Conservation (phyloP, 2,797 vertebrate genomes). For the Rhincodon typus region DNA sequence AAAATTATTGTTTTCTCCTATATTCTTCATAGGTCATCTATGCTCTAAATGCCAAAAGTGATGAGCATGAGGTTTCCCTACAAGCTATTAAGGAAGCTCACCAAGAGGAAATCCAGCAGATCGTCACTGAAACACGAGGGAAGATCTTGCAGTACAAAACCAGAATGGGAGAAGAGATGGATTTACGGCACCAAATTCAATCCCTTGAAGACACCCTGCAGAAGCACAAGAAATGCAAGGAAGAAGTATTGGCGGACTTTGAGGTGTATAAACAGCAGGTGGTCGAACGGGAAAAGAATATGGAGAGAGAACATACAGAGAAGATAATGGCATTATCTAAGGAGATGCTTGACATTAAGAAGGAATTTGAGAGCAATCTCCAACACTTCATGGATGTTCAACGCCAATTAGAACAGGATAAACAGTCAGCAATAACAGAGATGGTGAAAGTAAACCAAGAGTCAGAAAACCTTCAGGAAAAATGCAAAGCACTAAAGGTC, state of each 20-base stretch:
- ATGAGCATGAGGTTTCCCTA: slow-evolving; percentile 77
- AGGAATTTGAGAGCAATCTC: slow-evolving; percentile 63
- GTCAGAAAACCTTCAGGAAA: slow-evolving; percentile 51
- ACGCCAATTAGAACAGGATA: slow-evolving; percentile 51
- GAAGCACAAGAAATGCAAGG: slow-evolving; percentile 69
- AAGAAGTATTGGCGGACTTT: slow-evolving; percentile 63
- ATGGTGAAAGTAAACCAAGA: slow-evolving; percentile 57
- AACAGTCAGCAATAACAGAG: slow-evolving; percentile 54
- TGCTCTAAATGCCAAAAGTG: slow-evolving; percentile 83
- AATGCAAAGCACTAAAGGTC: slow-evolving; percentile 55
- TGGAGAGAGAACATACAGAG: slow-evolving; percentile 54
- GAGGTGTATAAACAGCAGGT: slow-evolving; percentile 55
- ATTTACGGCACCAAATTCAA: slow-evolving; percentile 69
- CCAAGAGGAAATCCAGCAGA: slow-evolving; percentile 71
- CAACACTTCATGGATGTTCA: slow-evolving; percentile 45
- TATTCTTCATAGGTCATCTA: slow-evolving; percentile 77
- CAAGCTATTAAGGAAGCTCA: slow-evolving; percentile 72
- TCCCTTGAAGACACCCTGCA: slow-evolving; percentile 76
- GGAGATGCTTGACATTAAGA: slow-evolving; percentile 56
- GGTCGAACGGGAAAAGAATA: slow-evolving; percentile 62
- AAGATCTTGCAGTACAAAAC: slow-evolving; percentile 54
- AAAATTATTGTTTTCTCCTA: neutral
- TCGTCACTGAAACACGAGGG: slow-evolving; percentile 67
- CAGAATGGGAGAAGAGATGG: slow-evolving; percentile 54
- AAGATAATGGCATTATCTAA: slow-evolving; percentile 46